These are phyloP conservation scores for Okapia johnstoni DNA, from an alignment of 2,113 vertebrate species.

Conservation along the genomic window DNA sequence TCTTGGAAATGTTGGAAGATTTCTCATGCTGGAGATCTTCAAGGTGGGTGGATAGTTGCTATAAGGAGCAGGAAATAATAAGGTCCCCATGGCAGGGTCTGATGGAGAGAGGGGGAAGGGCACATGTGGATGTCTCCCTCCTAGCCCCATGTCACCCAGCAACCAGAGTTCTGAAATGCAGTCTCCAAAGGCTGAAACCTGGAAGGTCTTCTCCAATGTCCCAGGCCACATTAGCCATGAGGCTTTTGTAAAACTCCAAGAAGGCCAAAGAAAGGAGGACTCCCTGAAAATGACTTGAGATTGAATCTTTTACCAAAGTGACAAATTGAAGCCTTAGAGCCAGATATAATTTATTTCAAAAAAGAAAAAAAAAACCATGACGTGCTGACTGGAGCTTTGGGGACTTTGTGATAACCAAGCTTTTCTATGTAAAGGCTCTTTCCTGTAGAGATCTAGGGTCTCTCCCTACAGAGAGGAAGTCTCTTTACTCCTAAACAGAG, in stretches of 20 bases:
- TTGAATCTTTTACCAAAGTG: background rate
- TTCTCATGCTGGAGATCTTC: background rate
- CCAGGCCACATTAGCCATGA: background rate
- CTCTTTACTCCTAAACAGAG: background rate
- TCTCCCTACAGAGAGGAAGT: background rate
- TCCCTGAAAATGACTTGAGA: background rate
- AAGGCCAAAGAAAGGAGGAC: background rate
- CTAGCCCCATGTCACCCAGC: background rate
- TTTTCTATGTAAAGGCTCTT: background rate
- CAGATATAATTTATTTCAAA: background rate
- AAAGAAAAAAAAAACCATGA: background rate
- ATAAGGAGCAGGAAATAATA: background rate
- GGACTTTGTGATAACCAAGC: background rate
- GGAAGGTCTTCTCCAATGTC: background rate
- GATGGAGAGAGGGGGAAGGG: background rate
- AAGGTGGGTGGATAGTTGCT: background rate
- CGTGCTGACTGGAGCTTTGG: background rate
- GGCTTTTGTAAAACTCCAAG: background rate
- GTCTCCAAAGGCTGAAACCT: too few species aligned
- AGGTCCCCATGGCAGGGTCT: too few species aligned
- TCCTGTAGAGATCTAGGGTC: background rate
- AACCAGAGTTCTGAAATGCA: background rate
- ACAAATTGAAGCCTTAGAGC: background rate
- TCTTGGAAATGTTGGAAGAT: background rate
- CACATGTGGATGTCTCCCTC: rapidly evolving